These are phyloP conservation scores for Plectrocnemia conspersa DNA, from an alignment of 1,140 invertebrate species.

Conservation along the genomic window DNA sequence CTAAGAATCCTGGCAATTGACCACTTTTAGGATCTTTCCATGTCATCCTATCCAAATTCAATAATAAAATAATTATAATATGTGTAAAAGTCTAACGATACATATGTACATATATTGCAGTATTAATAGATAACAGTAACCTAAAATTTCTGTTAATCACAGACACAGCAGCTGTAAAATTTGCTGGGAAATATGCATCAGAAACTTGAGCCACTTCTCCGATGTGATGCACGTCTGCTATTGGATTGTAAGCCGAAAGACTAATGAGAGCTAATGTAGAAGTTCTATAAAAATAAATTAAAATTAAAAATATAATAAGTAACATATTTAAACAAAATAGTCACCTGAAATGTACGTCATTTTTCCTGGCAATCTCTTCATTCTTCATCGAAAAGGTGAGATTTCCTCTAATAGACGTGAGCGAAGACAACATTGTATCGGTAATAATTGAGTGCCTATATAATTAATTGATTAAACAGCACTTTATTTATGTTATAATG, in stretches of 20 bases:
- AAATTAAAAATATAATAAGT: background rate
- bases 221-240: constrained; percentile 21
- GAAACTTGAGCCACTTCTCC: constrained; percentile 31
- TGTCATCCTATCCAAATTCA: constrained; percentile 10
- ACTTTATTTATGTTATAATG: background rate
- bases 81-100: background rate
- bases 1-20: constrained; percentile 23
- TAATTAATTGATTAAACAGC: background rate
- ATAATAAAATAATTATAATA: background rate
- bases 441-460: constrained; percentile 26
- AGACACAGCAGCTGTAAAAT: constrained; percentile 23
- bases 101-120: background rate
- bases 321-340: background rate
- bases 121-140: constrained; percentile 13
- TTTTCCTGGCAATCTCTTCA: constrained; percentile 28
- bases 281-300: constrained; percentile 22
- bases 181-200: constrained; percentile 29
- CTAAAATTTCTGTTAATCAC: constrained; percentile 19
- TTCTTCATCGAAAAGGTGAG: constrained; percentile 15
- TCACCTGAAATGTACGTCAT: constrained; percentile 32
- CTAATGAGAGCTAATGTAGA: constrained; percentile 27
- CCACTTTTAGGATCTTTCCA: constrained; percentile 21
- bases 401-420: constrained; percentile 33
- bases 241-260: constrained; percentile 28
- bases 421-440: constrained; percentile 27